These are phyloP conservation scores for Amphimallon solstitiale DNA, from an alignment of 2,888 invertebrate species.

Conservation along the genomic window DNA sequence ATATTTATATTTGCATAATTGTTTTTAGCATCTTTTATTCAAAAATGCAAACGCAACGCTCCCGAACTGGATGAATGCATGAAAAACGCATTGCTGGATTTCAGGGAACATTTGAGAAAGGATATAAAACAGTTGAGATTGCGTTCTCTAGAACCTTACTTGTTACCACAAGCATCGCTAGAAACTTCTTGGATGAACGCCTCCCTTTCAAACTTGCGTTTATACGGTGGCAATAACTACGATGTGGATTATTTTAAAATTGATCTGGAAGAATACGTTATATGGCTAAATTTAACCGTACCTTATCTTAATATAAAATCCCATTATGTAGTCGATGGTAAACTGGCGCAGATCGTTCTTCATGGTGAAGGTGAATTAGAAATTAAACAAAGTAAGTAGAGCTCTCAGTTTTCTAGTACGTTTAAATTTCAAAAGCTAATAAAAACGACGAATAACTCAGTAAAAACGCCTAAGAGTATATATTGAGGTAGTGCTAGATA, in stretches of 20 bases:
- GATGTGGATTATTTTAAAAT: neutral
- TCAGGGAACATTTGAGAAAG: constrained; percentile 59
- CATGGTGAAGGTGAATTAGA: neutral
- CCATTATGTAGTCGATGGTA: constrained; percentile 4
- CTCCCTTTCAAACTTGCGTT: neutral
- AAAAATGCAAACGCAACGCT: constrained; percentile 61
- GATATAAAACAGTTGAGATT: constrained; percentile 62
- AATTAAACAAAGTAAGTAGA: neutral
- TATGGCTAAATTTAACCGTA: neutral
- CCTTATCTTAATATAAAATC: neutral
- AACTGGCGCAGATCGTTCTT: neutral
- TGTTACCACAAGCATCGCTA: constrained; percentile 50
- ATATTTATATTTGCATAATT: no score
- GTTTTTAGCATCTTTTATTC: constrained; percentile 59
- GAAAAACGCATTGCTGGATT: constrained; percentile 56
- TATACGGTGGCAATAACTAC: neutral
- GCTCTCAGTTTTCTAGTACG: no score
- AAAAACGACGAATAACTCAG: no score
- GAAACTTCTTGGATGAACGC: neutral
- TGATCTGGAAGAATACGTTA: neutral
- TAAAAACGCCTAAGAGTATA: no score
- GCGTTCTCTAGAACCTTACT: constrained; percentile 63
- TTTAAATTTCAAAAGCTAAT: no score
- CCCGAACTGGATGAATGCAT: constrained; percentile 63
- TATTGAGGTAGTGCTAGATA: no score